Evolutionary conservation across 1,140 invertebrate species (phyloP).

Genomic region (Drosophila pallidifrons): DNA sequence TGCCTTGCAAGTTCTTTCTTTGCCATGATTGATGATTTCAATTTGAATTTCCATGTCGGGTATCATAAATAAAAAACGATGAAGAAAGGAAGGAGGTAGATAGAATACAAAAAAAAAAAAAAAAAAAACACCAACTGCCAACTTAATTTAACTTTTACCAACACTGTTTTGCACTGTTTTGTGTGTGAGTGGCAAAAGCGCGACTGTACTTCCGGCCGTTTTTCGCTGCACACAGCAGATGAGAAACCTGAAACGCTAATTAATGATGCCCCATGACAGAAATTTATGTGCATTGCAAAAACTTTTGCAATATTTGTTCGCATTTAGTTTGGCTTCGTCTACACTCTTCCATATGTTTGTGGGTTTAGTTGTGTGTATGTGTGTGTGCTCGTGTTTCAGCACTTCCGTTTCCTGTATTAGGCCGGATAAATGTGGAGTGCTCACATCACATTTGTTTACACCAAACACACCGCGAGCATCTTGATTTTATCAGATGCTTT

Average conservation of each 20-base stretch:
- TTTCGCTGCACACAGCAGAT: constrained; percentile 11
- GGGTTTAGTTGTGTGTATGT: constrained; percentile 40
- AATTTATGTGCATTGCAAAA: constrained; percentile 76
- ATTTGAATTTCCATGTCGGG: constrained; percentile 81
- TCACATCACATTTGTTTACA: constrained; percentile 65
- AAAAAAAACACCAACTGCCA: constrained; percentile 41
- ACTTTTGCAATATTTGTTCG: constrained; percentile 81
- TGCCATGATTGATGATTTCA: constrained; percentile 82
- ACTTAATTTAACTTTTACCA: constrained; percentile 79
- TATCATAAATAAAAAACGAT: constrained; percentile 57
- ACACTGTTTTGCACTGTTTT: constrained; percentile 44
- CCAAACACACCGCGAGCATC: constrained; percentile 22
- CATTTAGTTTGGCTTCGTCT: constrained; percentile 67
- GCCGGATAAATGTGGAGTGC: constrained; percentile 52
- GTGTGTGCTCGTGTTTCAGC: constrained; percentile 46
- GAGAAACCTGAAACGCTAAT: constrained; percentile 60
- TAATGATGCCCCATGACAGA: constrained; percentile 82
- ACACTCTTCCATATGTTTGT: constrained; percentile 6
- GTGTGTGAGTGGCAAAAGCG: constrained; percentile 24
- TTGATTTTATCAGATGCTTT: constrained; percentile 18
- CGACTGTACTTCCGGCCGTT: constrained; percentile 66
- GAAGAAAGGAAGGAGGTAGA: background rate
- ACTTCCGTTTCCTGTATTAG: constrained; percentile 80
- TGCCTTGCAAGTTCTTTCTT: constrained; percentile 46
- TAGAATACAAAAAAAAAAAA: constrained; percentile 10